Base-by-base conservation (phyloP, 2,113 vertebrate genomes). In the Passer montanus region DNA sequence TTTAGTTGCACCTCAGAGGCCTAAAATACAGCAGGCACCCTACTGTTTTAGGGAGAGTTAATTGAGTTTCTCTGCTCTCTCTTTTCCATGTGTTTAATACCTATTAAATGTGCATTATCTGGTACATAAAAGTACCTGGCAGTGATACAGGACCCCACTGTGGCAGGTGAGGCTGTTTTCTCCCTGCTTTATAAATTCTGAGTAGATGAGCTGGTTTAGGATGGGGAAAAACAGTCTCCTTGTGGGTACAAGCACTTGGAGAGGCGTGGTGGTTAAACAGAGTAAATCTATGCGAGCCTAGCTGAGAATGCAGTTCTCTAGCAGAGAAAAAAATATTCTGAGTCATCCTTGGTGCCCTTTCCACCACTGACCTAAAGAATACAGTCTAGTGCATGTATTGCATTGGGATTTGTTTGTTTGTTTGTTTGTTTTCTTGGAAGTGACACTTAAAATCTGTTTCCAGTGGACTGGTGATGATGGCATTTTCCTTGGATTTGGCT, bases 31-130 rank as follows among this genome's bases (percentile, higher is more conserved):
- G 68, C 59, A 86, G 72, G 64, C 64, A 69, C 27, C 87, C 84
- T 31, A n/a, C 73, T 81, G 89, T 26, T 91, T 91, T 89, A 89
- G 43, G 56, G 21, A 33, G 59, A 88, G 46, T 66, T 95, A 88
- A 95, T 95, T 95, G 89, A 87, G 50, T 66, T 91, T 84, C 64
- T 63, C 56, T 67, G 26, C 28, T 68, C 30, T 90, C 64, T 85
- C 72, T 79, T 85, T 89, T 84, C 62, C 64, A 41, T 63, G 60
- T 59, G 56, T 77, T 92, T 94, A 84, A 84, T 94, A n/a, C 37
- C 53, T 82, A 86, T 86, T 90, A 90, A 82, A 59, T 55, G 52
- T 73, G 37, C 37, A 22, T 93, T 93, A 72, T 67, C 28, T 68
- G 74, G 23, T 49, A 82, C 44, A 7, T 30, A 41, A 62, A 44